Base-by-base conservation (phyloP, 2,797 vertebrate species). In the Anabacerthia variegaticeps region DNA sequence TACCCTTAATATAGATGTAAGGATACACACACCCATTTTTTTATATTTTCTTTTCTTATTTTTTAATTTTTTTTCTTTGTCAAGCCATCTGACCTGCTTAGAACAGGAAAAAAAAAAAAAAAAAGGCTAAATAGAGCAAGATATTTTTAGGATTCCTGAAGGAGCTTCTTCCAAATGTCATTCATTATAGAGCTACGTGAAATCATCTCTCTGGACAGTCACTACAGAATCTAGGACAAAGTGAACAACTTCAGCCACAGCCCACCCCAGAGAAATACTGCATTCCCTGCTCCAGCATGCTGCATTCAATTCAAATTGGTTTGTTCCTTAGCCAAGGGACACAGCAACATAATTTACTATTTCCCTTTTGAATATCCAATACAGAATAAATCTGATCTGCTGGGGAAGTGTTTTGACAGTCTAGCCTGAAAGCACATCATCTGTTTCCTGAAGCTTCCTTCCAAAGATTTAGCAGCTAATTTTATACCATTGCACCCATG, bases 361-460 rank as follows among this genome's bases (percentile, higher is more conserved):
- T 96, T 96, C 95, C 96, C 63, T 88, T 92, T 89, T 91, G 88
- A 93, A 92, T 92, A 93, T 88, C 89, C 83, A 91, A 67, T 95
- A 84, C 80, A 86, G 90, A 97, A 97, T 94, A 93, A 89, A 95
- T 90, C 92, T 95, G 83, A 96, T 90, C 88, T 93, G 51, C 49
- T 90, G 48, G 82, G 92, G 80, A 97, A 97, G 75, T 82, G 73
- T 92, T 95, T 95, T 93, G 79, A 97, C 95, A 94, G 67, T 87
- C 84, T 92, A 96, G 62, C 66, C 84, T 89, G 73, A 92, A 93
- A 95, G 81, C 82, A 72, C 75, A 93, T 96, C 59, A 96, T 95
- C 94, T 93, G 88, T 95, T 97, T 97, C 94, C 96, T 83, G 65
- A 12, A 92, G 81, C 73, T 97, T 96, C 78, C 79, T 97, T 94